phyloP scores from a whole-genome alignment of 2,113 vertebrate genomes.

The Gavialis gangeticus region DNA sequence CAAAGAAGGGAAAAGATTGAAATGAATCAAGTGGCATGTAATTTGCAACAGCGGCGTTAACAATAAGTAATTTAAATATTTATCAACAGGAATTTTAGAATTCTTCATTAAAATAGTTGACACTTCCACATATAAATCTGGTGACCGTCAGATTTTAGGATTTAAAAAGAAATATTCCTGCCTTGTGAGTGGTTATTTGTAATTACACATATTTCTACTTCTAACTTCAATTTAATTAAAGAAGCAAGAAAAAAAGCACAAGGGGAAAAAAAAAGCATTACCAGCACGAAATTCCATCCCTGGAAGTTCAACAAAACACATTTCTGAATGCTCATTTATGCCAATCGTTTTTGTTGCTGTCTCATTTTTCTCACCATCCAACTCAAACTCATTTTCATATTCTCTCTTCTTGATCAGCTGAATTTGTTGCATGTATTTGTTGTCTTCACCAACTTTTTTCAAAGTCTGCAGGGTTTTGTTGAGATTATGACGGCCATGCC shows the following conservation, averaged over 20 bases:
- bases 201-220: background rate
- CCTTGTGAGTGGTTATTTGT: background rate
- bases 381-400: conserved; percentile 81
- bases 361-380: conserved; percentile 79
- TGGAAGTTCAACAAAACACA: conserved; percentile 89
- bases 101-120: too few relatives aligned
- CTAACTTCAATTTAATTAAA: background rate
- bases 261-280: conserved; percentile 55
- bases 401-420: conserved; percentile 87
- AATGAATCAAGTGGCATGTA: conserved; percentile 34
- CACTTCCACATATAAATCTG: background rate
- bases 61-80: background rate
- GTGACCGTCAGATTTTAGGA: background rate
- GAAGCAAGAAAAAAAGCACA: too few relatives aligned
- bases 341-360: conserved; percentile 38
- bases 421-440: conserved; percentile 90
- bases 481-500: conserved; percentile 91
- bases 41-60: conserved; percentile 36
- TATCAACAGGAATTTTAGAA: background rate
- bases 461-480: conserved; percentile 88
- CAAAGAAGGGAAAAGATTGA: conserved; percentile 57
- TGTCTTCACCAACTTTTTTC: conserved; percentile 87
- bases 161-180: background rate
- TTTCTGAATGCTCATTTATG: conserved; percentile 80
- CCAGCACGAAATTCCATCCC: conserved; percentile 92